phyloP scores from a whole-genome alignment of 2,888 invertebrate genomes.

The Ophion ventricosus region DNA sequence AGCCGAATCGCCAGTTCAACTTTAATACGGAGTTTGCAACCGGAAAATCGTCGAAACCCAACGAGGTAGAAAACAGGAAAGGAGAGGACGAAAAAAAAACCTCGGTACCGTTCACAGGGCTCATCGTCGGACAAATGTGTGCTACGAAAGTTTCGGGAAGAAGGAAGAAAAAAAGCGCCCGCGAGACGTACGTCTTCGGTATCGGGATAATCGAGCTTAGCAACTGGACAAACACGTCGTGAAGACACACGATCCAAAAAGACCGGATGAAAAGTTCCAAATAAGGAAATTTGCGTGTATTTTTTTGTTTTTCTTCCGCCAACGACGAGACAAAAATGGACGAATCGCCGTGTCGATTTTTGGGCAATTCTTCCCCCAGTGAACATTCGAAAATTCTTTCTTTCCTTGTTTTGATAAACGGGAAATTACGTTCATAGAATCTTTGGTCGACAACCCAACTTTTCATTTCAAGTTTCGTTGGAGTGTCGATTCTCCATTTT shows the following conservation, averaged over 20 bases:
- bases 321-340: slow-evolving; percentile 33
- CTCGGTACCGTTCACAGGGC: slow-evolving; percentile 16
- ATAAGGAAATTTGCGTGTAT: neutral
- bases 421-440: slow-evolving; percentile 6
- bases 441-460: neutral
- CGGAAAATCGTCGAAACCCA: slow-evolving; percentile 50
- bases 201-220: slow-evolving; percentile 23
- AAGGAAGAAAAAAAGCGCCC: slow-evolving; percentile 27
- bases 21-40: slow-evolving; percentile 67
- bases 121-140: slow-evolving; percentile 51
- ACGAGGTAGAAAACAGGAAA: neutral
- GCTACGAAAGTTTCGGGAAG: slow-evolving; percentile 48
- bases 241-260: slow-evolving; percentile 1
- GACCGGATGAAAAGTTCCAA: slow-evolving; percentile 4
- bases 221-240: slow-evolving; percentile 20
- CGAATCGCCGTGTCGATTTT: slow-evolving; percentile 27
- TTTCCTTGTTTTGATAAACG: neutral
- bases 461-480: neutral
- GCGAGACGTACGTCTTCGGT: slow-evolving; percentile 10
- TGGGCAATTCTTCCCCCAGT: slow-evolving; percentile 8
- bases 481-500: neutral
- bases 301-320: neutral
- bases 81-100: slow-evolving; percentile 18
- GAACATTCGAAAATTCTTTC: slow-evolving; percentile 28
- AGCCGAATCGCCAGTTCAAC: slow-evolving; percentile 79